These are phyloP conservation scores for Dyspetes luteomarginatus DNA, from an alignment of 2,888 invertebrate genomes.

Conservation along the genomic window DNA sequence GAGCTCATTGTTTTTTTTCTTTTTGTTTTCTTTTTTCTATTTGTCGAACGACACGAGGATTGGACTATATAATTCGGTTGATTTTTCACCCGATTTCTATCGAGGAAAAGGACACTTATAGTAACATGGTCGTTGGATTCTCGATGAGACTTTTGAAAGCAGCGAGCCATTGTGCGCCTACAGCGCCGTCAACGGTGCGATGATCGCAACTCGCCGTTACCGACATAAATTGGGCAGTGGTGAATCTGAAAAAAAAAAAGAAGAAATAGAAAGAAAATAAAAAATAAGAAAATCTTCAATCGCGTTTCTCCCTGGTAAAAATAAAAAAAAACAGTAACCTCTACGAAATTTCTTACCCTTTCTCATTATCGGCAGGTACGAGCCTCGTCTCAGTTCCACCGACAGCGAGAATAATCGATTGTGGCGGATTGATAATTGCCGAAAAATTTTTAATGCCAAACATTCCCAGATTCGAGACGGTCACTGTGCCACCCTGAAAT, in stretches of 20 bases:
- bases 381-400: slow-evolving; percentile 92
- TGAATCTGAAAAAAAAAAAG: slow-evolving; percentile 86
- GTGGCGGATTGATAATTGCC: slow-evolving; percentile 98
- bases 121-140: slow-evolving; percentile 96
- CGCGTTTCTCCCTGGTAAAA: background rate
- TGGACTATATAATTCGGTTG: slow-evolving; percentile 50
- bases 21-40: background rate
- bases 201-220: slow-evolving; percentile 99
- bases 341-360: slow-evolving; percentile 87
- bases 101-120: slow-evolving; percentile 85
- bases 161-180: slow-evolving; percentile 98
- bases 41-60: slow-evolving; percentile 42
- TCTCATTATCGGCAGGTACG: slow-evolving; percentile 89
- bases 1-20: slow-evolving; percentile 7
- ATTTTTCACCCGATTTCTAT: slow-evolving; percentile 15
- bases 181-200: slow-evolving; percentile 98
- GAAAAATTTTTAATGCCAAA: slow-evolving; percentile 94
- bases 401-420: slow-evolving; percentile 96
- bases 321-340: background rate
- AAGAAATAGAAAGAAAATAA: background rate
- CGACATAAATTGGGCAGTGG: slow-evolving; percentile 90
- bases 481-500: slow-evolving; percentile 98
- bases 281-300: background rate
- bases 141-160: slow-evolving; percentile 95
- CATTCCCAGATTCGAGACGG: slow-evolving; percentile 98